A percentile compares a stretch with the other conserved stretches of the same genome.
phyloP scores from a whole-genome alignment of 2,797 vertebrate genomes.

The Heteromormyrus szaboi region DNA sequence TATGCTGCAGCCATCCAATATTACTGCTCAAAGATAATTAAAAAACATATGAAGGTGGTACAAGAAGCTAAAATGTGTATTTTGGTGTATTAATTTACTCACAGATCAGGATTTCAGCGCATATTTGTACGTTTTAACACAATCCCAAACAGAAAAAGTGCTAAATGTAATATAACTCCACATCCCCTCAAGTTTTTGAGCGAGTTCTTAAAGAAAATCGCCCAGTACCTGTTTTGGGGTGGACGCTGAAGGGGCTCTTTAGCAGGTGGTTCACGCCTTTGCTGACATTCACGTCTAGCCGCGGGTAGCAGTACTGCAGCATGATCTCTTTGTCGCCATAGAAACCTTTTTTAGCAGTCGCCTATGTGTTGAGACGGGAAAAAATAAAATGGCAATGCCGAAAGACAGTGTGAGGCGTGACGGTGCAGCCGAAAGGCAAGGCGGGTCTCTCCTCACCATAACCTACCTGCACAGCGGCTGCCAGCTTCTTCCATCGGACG shows the following conservation, averaged over 20 bases:
- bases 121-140: not conserved
- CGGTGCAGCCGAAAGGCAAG: not conserved
- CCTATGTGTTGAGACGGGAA: constrained; percentile 45
- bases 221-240: constrained; percentile 85
- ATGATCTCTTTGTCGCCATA: constrained; percentile 79
- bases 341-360: constrained; percentile 52
- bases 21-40: not conserved
- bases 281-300: constrained; percentile 89
- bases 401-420: not conserved
- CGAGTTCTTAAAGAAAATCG: not conserved
- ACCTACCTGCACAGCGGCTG: constrained; percentile 23
- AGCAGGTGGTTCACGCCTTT: constrained; percentile 90
- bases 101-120: not conserved
- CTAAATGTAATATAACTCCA: not conserved
- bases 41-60: not conserved
- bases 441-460: constrained; percentile 45
- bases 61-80: not conserved
- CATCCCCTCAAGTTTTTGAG: not conserved
- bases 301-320: constrained; percentile 94
- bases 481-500: constrained; percentile 51
- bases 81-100: not conserved
- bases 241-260: constrained; percentile 95
- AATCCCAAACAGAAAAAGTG: not conserved
- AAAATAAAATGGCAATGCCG: constrained; percentile 14
- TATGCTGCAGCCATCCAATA: not conserved